These are phyloP conservation scores for Bombus waltoni DNA, from an alignment of 1,140 invertebrate genomes.

Conservation along the genomic window DNA sequence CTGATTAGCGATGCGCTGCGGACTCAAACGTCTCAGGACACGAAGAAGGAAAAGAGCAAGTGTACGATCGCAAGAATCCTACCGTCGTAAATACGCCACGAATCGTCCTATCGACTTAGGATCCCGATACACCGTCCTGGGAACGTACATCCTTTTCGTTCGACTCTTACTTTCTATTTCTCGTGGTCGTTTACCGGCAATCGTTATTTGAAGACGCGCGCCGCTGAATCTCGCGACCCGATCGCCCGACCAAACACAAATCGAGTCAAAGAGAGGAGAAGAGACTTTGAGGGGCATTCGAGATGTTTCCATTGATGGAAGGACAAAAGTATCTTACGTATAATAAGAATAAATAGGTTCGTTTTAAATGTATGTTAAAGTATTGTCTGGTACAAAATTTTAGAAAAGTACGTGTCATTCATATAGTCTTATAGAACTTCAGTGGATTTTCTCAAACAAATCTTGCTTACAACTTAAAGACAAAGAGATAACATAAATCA, in stretches of 20 bases:
- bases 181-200: slow-evolving; percentile 29
- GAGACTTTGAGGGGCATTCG: not conserved
- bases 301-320: not conserved
- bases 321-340: no score
- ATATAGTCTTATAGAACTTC: no score
- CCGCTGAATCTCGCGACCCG: slow-evolving; percentile 47
- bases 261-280: not conserved
- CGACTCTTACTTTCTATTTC: slow-evolving; percentile 42
- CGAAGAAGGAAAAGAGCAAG: slow-evolving; percentile 25
- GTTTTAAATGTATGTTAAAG: not conserved
- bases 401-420: not conserved
- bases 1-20: slow-evolving; percentile 71
- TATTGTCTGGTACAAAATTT: not conserved
- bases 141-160: slow-evolving; percentile 42
- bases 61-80: slow-evolving; percentile 37
- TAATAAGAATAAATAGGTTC: not conserved
- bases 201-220: slow-evolving; percentile 44
- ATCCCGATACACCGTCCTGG: not conserved
- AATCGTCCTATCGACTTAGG: slow-evolving; percentile 37
- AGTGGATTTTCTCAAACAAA: no score
- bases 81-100: slow-evolving; percentile 57
- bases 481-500: not conserved
- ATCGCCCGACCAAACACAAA: slow-evolving; percentile 40
- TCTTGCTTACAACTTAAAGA: no score
- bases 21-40: slow-evolving; percentile 37